phyloP scores from a whole-genome alignment of 2,888 invertebrate species.

The Amorpha juglandis region DNA sequence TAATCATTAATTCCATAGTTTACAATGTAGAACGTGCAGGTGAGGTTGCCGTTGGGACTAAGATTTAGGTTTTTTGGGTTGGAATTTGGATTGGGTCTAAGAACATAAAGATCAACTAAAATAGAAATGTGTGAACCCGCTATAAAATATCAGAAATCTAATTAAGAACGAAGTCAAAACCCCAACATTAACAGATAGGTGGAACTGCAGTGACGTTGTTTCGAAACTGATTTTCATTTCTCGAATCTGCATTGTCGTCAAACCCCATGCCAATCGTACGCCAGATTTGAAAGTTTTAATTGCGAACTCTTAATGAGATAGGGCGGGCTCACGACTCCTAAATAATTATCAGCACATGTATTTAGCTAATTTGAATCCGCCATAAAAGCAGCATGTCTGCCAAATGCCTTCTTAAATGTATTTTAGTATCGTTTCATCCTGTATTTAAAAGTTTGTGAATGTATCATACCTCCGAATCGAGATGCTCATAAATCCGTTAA shows the following conservation, averaged over 20 bases:
- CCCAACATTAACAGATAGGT: slow-evolving; percentile 30
- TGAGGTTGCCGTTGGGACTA: too few relatives aligned
- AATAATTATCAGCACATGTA: slow-evolving; percentile 13
- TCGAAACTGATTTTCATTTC: slow-evolving; percentile 63
- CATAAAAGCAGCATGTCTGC: not conserved
- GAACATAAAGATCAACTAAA: too few relatives aligned
- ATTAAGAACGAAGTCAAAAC: not conserved
- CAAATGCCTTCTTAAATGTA: not conserved
- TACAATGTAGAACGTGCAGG: too few relatives aligned
- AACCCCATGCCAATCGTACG: slow-evolving; percentile 58
- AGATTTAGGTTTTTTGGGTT: too few relatives aligned
- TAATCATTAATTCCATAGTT: too few relatives aligned
- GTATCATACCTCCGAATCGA: not conserved
- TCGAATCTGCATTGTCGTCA: slow-evolving; percentile 59
- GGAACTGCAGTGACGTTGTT: slow-evolving; percentile 19
- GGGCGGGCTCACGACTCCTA: slow-evolving; percentile 37
- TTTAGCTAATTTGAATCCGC: not conserved
- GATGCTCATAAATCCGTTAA: too few relatives aligned
- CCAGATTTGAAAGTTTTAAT: slow-evolving; percentile 74
- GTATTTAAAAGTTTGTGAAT: not conserved
- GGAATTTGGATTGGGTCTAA: too few relatives aligned
- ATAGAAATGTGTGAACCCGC: too few relatives aligned
- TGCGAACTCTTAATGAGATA: slow-evolving; percentile 74
- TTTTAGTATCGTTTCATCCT: not conserved
- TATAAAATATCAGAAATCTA: not conserved